Conservation (phyloP, 2,113 vertebrate genomes). For the Helogale parvula region DNA sequence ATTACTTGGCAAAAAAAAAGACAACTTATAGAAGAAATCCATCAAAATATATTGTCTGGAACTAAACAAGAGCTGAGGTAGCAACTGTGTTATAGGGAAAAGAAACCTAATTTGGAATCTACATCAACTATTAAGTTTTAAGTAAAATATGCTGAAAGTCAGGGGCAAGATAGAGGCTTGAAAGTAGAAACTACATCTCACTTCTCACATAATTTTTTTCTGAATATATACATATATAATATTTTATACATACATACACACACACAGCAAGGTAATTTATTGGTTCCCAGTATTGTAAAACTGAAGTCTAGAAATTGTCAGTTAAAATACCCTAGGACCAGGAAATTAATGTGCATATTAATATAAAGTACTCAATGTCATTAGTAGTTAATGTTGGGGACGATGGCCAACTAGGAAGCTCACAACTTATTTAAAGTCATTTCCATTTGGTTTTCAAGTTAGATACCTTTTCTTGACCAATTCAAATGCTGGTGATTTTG, state of each 20-base stretch:
- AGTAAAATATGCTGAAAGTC: slow-evolving; percentile 36
- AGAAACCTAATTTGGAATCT: slow-evolving; percentile 33
- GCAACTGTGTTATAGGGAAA: slow-evolving; percentile 48
- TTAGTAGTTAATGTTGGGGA: neutral
- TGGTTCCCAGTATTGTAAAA: neutral
- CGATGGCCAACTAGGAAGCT: neutral
- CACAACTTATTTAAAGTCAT: neutral
- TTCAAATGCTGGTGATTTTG: neutral
- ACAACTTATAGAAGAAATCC: slow-evolving; percentile 42
- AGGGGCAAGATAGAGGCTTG: neutral
- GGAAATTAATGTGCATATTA: neutral
- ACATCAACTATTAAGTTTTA: slow-evolving; percentile 9
- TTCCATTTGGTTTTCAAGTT: neutral
- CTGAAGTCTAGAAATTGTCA: neutral
- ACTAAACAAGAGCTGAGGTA: slow-evolving; percentile 64
- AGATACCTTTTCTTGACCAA: neutral
- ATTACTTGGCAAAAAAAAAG: slow-evolving; percentile 45
- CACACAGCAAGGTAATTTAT: neutral
- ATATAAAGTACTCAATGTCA: neutral
- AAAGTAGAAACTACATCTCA: neutral
- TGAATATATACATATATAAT: neutral
- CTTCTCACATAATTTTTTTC: neutral
- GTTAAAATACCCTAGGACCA: neutral
- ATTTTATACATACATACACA: neutral
- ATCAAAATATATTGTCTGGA: slow-evolving; percentile 69